Evolutionary conservation across 2,113 vertebrate species (phyloP), one percentile per base, ranked within the genome.

Genomic region (Xenus cinereus): DNA sequence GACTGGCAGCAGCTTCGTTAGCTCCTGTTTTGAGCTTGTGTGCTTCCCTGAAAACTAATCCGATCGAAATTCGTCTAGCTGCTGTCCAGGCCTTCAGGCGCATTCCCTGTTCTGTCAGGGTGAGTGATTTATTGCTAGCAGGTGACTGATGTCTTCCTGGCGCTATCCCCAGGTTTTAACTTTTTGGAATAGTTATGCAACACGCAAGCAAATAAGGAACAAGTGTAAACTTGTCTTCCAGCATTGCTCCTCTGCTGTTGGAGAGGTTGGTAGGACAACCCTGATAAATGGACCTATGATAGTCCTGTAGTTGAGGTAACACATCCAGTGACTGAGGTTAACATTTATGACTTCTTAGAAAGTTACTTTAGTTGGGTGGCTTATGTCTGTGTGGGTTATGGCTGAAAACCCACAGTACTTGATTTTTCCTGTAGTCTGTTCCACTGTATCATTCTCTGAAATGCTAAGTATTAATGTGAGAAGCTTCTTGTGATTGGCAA

Each of bases 71-170:
- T 45, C 97, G 98, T 56, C 97, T 99, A 2, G 98, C 98, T 26
- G 98, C 98, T 41, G 27, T 99, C 23, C 97, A 98, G 35, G 98
- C 99, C 74, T 99, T 99, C 98, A 97, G 98, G 69, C 98, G 98
- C 71, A 75, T 99, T 37, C 98, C 98, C 87, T 99, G 99, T 91
- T 85, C 97, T 14, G 96, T 37, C 60, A 91, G 98, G 13, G 98
- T 99, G 87, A 98, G 99, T 97, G 21, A 18, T n/a, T 6, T 16
- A 28, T n/a, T 93, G 73, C 39, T 82, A 24, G 43, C 50, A 10
- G 60, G 21, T 28, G 37, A 15, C n/a, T 53, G 68, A 15, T 14
- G 43, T 15, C 37, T 35, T 80, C 45, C 71, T 67, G 78, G 12
- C 17, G 1, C 77, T 33, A 28, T 26, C 28, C 8, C 41, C 8